These are phyloP conservation scores for Gymnocephalus cernua DNA, from an alignment of 2,113 vertebrate genomes.

Conservation along the genomic window DNA sequence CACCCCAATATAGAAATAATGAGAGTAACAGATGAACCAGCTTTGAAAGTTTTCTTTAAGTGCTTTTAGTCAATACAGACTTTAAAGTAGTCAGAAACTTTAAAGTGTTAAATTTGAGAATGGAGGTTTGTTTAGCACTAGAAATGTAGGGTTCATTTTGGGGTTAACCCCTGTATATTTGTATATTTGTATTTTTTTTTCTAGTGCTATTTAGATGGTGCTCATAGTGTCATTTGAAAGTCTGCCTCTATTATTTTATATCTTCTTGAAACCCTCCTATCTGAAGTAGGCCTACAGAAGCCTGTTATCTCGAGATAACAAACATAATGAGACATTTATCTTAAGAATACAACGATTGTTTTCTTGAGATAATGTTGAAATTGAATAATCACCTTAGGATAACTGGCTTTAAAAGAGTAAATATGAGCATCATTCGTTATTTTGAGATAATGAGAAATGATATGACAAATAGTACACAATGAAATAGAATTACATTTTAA, in stretches of 20 bases:
- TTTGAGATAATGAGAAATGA: not conserved
- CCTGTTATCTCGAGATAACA: constrained; percentile 14
- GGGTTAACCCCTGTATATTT: no score
- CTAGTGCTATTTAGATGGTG: no score
- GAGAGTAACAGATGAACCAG: no score
- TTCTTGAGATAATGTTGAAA: not conserved
- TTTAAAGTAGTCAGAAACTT: no score
- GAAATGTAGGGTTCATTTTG: no score
- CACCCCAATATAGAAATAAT: no score
- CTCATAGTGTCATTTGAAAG: not conserved
- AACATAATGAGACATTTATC: constrained; percentile 21
- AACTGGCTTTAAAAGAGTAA: not conserved
- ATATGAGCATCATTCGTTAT: not conserved
- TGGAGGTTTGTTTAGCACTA: no score
- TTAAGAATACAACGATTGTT: constrained; percentile 8
- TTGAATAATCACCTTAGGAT: not conserved
- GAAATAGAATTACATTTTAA: not conserved
- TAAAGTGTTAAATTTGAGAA: no score
- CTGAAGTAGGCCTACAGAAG: not conserved
- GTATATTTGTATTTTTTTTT: no score
- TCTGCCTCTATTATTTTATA: not conserved
- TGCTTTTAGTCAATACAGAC: no score
- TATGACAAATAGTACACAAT: not conserved
- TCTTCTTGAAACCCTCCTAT: not conserved
- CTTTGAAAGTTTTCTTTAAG: no score